Conservation (phyloP, 23 tunicate genomes). For the Aplidium turbinatum region DNA sequence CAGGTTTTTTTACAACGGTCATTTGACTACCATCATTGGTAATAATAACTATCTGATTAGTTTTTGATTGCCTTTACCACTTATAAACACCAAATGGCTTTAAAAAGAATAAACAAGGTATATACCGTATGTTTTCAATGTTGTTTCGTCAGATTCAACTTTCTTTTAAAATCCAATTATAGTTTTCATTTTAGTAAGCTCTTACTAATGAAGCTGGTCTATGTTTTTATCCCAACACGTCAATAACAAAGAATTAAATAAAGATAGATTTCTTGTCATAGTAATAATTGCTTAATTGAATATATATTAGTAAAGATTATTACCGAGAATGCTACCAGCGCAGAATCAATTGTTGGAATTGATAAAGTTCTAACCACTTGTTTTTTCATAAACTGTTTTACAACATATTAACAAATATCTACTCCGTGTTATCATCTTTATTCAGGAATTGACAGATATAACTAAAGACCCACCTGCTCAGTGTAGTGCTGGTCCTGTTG, state of each 20-base stretch:
- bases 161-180: too few relatives aligned
- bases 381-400: background rate
- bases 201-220: background rate
- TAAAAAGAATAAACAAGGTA: slow-evolving; percentile 52
- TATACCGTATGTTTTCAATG: background rate
- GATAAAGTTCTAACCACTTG: too few relatives aligned
- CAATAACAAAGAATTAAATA: too few relatives aligned
- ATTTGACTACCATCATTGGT: too few relatives aligned
- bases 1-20: too few relatives aligned
- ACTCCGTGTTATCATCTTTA: background rate
- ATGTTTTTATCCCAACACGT: background rate
- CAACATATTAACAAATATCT: background rate
- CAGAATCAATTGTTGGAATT: too few relatives aligned
- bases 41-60: background rate
- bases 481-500: slow-evolving; percentile 96
- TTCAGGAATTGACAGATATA: slow-evolving; percentile 63
- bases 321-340: background rate
- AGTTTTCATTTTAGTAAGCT: too few relatives aligned
- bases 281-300: background rate
- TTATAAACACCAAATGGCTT: slow-evolving; percentile 12
- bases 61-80: background rate
- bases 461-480: slow-evolving; percentile 76
- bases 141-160: too few relatives aligned
- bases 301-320: background rate
- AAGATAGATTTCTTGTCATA: background rate